These are phyloP conservation scores for Mayetiola destructor DNA, from an alignment of 2,888 invertebrate genomes.

Conservation along the genomic window DNA sequence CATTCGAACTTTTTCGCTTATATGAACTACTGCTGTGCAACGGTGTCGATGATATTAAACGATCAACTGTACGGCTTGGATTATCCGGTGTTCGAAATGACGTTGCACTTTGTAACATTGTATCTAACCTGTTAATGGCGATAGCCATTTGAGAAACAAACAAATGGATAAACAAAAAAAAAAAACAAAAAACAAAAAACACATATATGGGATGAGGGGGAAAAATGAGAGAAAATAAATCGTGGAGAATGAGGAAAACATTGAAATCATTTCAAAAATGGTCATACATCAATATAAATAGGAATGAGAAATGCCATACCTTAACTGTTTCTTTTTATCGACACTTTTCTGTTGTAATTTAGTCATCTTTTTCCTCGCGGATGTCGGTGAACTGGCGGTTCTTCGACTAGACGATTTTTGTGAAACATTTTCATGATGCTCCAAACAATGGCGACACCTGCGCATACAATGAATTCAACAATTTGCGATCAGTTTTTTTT, in stretches of 20 bases:
- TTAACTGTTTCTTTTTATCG: conserved; percentile 26
- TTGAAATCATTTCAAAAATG: too few relatives aligned
- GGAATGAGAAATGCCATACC: neutral
- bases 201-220: too few relatives aligned
- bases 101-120: conserved; percentile 8
- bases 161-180: too few relatives aligned
- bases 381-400: conserved; percentile 27
- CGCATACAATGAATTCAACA: too few relatives aligned
- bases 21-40: neutral
- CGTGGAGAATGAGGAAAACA: too few relatives aligned
- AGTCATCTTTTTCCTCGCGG: conserved; percentile 38
- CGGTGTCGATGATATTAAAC: conserved; percentile 11
- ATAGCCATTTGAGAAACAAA: too few relatives aligned
- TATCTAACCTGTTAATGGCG: neutral
- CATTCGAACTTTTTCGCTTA: conserved; percentile 3
- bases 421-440: conserved; percentile 32
- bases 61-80: neutral
- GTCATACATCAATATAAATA: neutral
- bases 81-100: neutral
- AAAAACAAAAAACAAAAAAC: too few relatives aligned
- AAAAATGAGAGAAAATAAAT: too few relatives aligned
- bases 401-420: conserved; percentile 23
- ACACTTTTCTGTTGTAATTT: conserved; percentile 37
- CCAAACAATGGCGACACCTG: conserved; percentile 24
- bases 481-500: too few relatives aligned